A percentile compares a stretch with the other conserved stretches of the same genome.
Conservation (phyloP, 37 sponge, comb jelly and placozoan species). For the Cladorhizidae sp. region DNA sequence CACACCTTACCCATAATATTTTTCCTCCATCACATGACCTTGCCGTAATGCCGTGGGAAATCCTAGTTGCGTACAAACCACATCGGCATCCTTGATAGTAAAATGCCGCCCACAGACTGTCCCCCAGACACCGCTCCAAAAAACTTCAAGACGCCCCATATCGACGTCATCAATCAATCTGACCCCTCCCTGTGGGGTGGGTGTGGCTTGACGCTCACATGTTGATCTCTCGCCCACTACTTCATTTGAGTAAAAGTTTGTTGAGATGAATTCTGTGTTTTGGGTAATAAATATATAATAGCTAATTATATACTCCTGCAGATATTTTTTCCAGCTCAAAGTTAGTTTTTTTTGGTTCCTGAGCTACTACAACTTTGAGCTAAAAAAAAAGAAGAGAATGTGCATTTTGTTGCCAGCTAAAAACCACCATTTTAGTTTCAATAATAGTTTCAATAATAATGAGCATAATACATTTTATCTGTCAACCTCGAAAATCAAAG, state of each 20-base stretch:
- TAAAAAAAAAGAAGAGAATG: too few relatives aligned
- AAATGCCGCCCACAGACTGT: conserved; percentile 18
- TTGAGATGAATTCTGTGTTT: too few relatives aligned
- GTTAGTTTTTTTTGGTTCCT: too few relatives aligned
- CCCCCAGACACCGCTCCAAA: conserved; percentile 9
- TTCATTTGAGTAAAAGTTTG: background rate
- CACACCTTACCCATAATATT: background rate
- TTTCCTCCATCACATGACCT: background rate
- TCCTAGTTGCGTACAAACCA: conserved; percentile 36
- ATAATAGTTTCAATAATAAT: too few relatives aligned
- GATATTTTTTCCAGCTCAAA: too few relatives aligned
- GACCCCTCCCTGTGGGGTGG: background rate
- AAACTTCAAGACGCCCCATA: background rate
- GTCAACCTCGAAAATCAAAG: too few relatives aligned
- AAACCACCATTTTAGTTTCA: too few relatives aligned
- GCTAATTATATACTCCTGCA: too few relatives aligned
- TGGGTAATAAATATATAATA: too few relatives aligned
- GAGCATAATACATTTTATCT: too few relatives aligned
- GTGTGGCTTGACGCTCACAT: background rate
- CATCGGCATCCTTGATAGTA: conserved; percentile 20
- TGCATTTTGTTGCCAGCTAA: too few relatives aligned
- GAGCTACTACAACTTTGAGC: too few relatives aligned
- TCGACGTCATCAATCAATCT: background rate
- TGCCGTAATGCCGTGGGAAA: background rate
- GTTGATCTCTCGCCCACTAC: background rate